These are phyloP conservation scores for Xenus cinereus DNA, from an alignment of 2,113 vertebrate genomes.

Conservation along the genomic window DNA sequence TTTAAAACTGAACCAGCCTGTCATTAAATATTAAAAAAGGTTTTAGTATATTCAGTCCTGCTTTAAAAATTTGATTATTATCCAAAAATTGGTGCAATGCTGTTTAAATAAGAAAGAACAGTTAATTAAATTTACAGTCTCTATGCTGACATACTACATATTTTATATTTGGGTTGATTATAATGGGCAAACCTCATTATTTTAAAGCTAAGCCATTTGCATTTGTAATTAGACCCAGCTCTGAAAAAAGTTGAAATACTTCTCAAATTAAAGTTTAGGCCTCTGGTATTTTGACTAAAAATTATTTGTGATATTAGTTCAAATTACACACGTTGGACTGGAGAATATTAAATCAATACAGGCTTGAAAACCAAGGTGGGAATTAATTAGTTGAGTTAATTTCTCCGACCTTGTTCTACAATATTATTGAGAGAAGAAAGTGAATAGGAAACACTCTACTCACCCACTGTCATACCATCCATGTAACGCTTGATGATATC, in stretches of 20 bases:
- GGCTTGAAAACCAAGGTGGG: neutral
- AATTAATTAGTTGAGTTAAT: neutral
- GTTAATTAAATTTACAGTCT: neutral
- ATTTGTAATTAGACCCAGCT: neutral
- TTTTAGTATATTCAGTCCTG: neutral
- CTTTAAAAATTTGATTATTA: neutral
- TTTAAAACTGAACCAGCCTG: neutral
- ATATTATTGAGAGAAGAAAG: neutral
- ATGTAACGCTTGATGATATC: conserved; percentile 91
- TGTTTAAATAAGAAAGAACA: conserved; percentile 3
- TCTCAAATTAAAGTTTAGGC: neutral
- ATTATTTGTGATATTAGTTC: neutral
- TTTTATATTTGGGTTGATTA: neutral
- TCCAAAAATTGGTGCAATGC: neutral
- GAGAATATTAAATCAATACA: neutral
- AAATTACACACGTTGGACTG: neutral
- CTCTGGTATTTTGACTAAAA: neutral
- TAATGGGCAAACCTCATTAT: neutral
- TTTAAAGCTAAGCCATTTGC: neutral
- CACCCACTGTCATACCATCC: conserved; percentile 89
- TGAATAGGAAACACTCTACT: conserved; percentile 61
- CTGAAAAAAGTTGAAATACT: neutral
- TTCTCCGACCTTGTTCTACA: neutral
- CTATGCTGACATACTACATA: neutral
- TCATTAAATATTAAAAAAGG: neutral